Base-by-base conservation (phyloP, 2,797 vertebrate genomes). In the Anomalospiza imberbis region DNA sequence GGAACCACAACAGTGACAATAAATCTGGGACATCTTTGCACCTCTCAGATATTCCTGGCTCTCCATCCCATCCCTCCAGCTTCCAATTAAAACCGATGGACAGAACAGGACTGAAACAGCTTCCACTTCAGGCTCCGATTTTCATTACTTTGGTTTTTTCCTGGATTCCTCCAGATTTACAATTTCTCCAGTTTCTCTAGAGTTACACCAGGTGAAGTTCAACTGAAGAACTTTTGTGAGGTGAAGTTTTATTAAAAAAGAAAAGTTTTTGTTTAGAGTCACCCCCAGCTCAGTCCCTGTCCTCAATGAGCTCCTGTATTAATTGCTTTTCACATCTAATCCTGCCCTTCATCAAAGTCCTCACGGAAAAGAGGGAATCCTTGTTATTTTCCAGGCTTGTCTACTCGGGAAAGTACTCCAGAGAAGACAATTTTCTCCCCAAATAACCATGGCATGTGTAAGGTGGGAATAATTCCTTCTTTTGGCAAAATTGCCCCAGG, bases 131-230 rank as follows among this genome's bases (percentile, higher is more conserved):
- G 66, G 44, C 48, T 87, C 62, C 58, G 47, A 17, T 73, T 75
- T 82, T 72, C 88, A 91, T 82, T 58, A 76, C 29, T 79, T 62
- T 51, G 63, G 82, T 82, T 85, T 96, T 79, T 73, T 40, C 66
- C 22, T 9, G 67, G 58, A 66, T 94, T 87, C 73, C 40, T 29
- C 36, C 5, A 45, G 60, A 82, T 77, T 92, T 68, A 16, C 24
- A 42, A 32, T n/a, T 36, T 8, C 50, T 29, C 3, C 32, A 16
- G 70, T 48, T 88, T 28, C 75, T 54, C 10, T 0, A 1, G 34
- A 73, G 68, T 44, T 62, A 42, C 38, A 13, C 7, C 26, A 31
- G 50, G 26, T 38, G 38, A 78, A 78, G 78, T 31, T 58, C 71
- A 24, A 25, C 29, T 9, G 3, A 48, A 57, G 42, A 72, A 29